These are phyloP conservation scores for Athrips mouffetella DNA, from an alignment of 2,888 invertebrate species.

Conservation along the genomic window DNA sequence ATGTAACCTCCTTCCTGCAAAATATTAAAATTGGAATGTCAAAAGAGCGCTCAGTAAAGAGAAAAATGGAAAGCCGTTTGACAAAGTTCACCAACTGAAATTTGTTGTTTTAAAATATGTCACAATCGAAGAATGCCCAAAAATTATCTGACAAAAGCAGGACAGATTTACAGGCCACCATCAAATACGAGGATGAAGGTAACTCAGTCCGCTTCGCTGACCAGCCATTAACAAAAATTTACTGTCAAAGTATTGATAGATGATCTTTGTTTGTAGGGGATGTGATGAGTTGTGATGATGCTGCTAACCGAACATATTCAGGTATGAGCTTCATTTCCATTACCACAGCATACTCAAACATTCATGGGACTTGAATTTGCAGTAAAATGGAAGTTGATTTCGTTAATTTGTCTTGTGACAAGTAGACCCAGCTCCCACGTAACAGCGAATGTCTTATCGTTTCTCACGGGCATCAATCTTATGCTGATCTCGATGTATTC, in stretches of 20 bases:
- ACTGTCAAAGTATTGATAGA: slow-evolving; percentile 10
- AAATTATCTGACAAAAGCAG: slow-evolving; percentile 63
- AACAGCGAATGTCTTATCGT: too few relatives aligned
- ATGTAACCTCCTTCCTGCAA: slow-evolving; percentile 8
- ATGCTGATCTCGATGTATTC: too few relatives aligned
- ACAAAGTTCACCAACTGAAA: slow-evolving; percentile 70
- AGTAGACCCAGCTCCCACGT: too few relatives aligned
- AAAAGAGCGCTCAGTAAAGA: slow-evolving; percentile 41
- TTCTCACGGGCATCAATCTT: too few relatives aligned
- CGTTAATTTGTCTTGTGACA: too few relatives aligned
- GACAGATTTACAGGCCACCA: slow-evolving; percentile 43
- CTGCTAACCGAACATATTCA: slow-evolving; percentile 59
- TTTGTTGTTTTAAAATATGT: slow-evolving; percentile 73
- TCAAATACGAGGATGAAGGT: slow-evolving; percentile 56
- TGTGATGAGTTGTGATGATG: slow-evolving; percentile 43
- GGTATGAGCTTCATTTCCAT: slow-evolving; percentile 39
- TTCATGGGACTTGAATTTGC: too few relatives aligned
- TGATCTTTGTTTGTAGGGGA: slow-evolving; percentile 49
- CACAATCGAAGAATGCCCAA: slow-evolving; percentile 65
- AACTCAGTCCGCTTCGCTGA: slow-evolving; percentile 19
- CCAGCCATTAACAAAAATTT: slow-evolving; percentile 4
- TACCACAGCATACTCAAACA: too few relatives aligned
- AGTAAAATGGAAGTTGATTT: too few relatives aligned
- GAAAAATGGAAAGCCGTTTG: slow-evolving; percentile 69
- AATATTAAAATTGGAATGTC: slow-evolving; percentile 62